Conservation (phyloP, 2,888 invertebrate genomes). For the Prosopocoilus inquinatus region DNA sequence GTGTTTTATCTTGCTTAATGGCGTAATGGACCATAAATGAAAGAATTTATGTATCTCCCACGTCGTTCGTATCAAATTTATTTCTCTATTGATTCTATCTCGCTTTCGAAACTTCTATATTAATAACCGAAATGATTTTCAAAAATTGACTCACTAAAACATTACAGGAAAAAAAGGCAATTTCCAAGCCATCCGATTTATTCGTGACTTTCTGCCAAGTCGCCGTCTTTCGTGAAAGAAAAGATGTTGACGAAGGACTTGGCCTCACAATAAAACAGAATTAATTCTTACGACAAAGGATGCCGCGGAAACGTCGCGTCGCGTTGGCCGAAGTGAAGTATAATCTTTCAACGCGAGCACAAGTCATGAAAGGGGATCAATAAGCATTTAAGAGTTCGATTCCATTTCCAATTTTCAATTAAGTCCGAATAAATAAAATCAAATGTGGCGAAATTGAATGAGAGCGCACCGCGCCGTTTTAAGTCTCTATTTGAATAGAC, state of each 20-base stretch:
- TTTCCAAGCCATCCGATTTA: no score
- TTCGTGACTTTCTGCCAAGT: no score
- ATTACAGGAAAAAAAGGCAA: no score
- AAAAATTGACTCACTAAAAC: background rate
- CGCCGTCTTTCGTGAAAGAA: background rate
- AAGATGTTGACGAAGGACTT: background rate
- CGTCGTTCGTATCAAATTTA: conserved; percentile 1
- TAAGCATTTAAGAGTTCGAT: conserved; percentile 35
- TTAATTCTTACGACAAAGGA: no score
- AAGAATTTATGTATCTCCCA: no score
- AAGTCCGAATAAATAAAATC: conserved; percentile 22
- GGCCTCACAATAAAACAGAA: no score
- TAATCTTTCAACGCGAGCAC: conserved; percentile 26
- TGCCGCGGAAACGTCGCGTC: background rate
- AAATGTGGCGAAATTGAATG: conserved; percentile 6
- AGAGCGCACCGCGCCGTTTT: background rate
- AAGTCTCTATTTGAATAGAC: no score
- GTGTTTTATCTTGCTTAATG: no score
- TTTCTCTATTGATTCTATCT: background rate
- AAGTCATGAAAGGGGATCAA: conserved; percentile 35
- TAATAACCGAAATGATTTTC: background rate
- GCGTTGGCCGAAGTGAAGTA: conserved; percentile 15
- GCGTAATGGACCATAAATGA: no score
- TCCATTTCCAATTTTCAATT: conserved; percentile 34
- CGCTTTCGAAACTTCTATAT: background rate